These are phyloP conservation scores for Macrochelys suwanniensis DNA, from an alignment of 2,797 vertebrate genomes.

Conservation along the genomic window DNA sequence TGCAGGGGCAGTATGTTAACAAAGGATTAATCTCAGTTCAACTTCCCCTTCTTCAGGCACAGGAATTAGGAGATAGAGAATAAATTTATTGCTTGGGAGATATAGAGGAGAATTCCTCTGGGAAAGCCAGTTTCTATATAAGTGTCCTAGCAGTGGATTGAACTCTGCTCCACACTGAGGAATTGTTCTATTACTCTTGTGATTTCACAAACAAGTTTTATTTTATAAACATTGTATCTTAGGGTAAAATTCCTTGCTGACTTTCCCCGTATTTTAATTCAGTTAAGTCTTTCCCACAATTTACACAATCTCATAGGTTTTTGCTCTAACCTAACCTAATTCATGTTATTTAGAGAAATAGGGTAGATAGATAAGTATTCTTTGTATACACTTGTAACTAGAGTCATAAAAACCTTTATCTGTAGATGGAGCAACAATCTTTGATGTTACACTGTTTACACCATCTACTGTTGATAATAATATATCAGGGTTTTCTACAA, in stretches of 20 bases:
- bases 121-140: too few species aligned
- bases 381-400: background rate
- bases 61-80: background rate
- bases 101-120: rapidly evolving
- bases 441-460: background rate
- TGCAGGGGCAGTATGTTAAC: background rate
- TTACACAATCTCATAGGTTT: background rate
- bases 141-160: background rate
- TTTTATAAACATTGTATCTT: background rate
- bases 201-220: background rate
- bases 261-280: background rate
- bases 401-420: background rate
- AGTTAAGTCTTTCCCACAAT: background rate
- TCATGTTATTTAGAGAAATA: background rate
- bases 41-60: background rate
- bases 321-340: background rate
- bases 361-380: background rate
- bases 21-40: background rate
- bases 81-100: background rate
- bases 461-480: background rate
- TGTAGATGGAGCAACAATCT: background rate
- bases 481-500: background rate
- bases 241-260: background rate
- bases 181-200: background rate
- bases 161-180: background rate